Base-by-base conservation (phyloP, 1,140 invertebrate species). In the Drosophila rhopaloa region DNA sequence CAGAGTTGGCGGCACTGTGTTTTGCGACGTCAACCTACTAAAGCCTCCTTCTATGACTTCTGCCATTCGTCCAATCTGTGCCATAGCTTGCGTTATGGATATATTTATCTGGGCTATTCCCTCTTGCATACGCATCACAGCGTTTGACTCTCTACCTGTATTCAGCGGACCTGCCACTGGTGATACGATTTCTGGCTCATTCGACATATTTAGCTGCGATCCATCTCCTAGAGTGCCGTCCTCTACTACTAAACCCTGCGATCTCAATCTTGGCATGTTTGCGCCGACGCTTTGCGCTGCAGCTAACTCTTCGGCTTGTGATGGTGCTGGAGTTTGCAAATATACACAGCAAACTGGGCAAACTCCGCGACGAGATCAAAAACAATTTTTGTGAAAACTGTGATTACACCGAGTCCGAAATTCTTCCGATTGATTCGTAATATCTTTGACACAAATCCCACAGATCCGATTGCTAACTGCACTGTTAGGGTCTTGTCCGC, bases 71-170 rank as follows among this genome's bases (percentile, higher is more conserved):
- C 24, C 24, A 24, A 24, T 24, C 24, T 24, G 24, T 24, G 50
- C 14, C n/a, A 13, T 35, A 9, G 10, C 16, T 53, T 35, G 14
- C 4, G 50, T 13, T 4, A 53, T 14, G 11, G 14, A 35, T 35
- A 53, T 19, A 53, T 53, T 53, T 35, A 35, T 16, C 16, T 53
- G 50, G 7, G 14, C 14, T 35, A 53, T 53, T 13, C 14, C 14
- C 10, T 53, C 29, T 32, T 53, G 50, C 50, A 53, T 53, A 35
- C 29, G 14, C 10, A 35, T 29, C 10, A 53, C 29, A 35, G 50
- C 6, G 5, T 53, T 16, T 11, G 29, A 4, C 2, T 35, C 14
- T 19, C 29, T 53, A 13, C 29, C 10, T 35, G 14, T 38, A 11
- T 11, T 53, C 32, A 4, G 11, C 24, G 24, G 24, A 24, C 24